These are phyloP conservation scores for Mamestra configurata DNA, from an alignment of 1,140 invertebrate species.

Conservation along the genomic window DNA sequence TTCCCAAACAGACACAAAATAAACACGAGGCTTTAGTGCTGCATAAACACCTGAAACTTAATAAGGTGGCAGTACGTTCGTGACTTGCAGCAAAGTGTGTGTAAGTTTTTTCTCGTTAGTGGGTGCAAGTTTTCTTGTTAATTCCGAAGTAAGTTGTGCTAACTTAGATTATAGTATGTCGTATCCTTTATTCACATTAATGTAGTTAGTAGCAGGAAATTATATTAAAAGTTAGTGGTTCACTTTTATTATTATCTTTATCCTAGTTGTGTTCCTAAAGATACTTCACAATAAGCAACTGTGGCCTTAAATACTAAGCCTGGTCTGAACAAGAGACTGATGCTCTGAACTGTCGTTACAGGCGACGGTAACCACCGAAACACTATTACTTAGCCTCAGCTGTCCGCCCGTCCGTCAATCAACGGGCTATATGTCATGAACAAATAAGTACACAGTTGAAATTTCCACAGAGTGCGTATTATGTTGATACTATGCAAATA, in stretches of 20 bases:
- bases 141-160: slow-evolving; percentile 10
- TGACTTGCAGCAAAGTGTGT: slow-evolving; percentile 24
- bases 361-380: too few relatives aligned
- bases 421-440: too few relatives aligned
- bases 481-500: too few relatives aligned
- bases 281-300: too few relatives aligned
- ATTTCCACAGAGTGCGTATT: too few relatives aligned
- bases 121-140: slow-evolving; percentile 32
- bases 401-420: too few relatives aligned
- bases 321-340: too few relatives aligned
- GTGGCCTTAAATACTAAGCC: too few relatives aligned
- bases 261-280: neutral
- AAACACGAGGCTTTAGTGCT: neutral
- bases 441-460: too few relatives aligned
- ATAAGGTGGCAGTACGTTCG: slow-evolving; percentile 24
- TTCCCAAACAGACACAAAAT: neutral
- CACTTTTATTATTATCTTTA: neutral
- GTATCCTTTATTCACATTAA: slow-evolving; percentile 26
- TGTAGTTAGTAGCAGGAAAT: neutral
- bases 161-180: slow-evolving; percentile 30
- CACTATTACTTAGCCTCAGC: too few relatives aligned
- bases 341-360: too few relatives aligned
- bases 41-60: slow-evolving; percentile 27
- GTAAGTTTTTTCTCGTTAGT: slow-evolving; percentile 28
- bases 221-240: neutral